Evolutionary conservation across 2,797 vertebrate species (phyloP).

Genomic region (Tenualosa ilisha): DNA sequence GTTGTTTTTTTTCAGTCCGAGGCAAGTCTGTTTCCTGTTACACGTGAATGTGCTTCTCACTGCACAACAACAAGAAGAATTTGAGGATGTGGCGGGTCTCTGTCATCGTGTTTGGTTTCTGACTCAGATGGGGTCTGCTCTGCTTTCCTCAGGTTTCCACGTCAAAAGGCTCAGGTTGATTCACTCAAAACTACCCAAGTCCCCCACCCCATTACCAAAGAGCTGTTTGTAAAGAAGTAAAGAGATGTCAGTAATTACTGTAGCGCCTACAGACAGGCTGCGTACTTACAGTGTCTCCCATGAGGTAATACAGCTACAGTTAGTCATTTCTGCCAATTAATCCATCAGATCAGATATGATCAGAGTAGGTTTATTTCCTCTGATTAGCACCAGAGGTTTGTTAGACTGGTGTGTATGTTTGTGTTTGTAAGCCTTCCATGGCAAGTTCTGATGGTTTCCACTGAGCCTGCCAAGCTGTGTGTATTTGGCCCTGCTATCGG

Average conservation of each 20-base stretch:
- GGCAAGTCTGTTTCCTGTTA: background rate
- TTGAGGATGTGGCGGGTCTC: background rate
- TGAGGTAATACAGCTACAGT: background rate
- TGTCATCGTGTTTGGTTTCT: background rate
- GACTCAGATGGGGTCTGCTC: background rate
- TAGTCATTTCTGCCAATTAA: background rate
- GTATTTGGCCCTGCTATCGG: background rate
- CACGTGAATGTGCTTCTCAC: background rate
- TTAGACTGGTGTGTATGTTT: background rate
- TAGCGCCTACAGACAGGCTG: background rate
- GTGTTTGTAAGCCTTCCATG: background rate
- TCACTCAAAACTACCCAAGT: background rate
- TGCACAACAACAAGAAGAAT: background rate
- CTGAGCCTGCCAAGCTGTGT: background rate
- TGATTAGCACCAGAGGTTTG: background rate
- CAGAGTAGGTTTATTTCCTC: background rate
- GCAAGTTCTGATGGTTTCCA: background rate
- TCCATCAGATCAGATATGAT: background rate
- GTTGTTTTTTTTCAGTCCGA: background rate
- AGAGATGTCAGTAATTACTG: background rate
- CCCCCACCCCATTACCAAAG: background rate
- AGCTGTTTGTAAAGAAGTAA: background rate
- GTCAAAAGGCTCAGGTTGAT: background rate
- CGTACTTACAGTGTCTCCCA: background rate
- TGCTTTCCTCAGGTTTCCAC: background rate